These are phyloP conservation scores for Drosophila anomelani DNA, from an alignment of 2,888 invertebrate genomes.

Conservation along the genomic window DNA sequence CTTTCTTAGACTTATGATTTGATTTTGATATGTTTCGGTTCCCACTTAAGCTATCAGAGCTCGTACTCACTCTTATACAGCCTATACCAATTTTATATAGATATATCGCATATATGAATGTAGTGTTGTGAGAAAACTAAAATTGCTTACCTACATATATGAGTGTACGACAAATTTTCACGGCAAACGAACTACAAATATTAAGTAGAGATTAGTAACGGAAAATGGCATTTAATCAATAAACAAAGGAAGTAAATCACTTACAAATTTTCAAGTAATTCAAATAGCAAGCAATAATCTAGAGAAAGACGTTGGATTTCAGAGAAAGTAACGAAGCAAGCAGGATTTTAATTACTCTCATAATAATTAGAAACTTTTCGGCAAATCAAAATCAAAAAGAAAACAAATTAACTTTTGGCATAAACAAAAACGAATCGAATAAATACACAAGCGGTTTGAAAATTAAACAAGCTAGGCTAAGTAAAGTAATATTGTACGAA, in stretches of 20 bases:
- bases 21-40: slow-evolving; percentile 15
- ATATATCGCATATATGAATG: slow-evolving; percentile 76
- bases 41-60: slow-evolving; percentile 13
- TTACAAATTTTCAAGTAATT: slow-evolving; percentile 77
- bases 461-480: slow-evolving; percentile 54
- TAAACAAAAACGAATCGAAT: slow-evolving; percentile 28
- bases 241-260: slow-evolving; percentile 34
- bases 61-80: slow-evolving; percentile 43
- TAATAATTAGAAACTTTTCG: slow-evolving; percentile 56
- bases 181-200: slow-evolving; percentile 80
- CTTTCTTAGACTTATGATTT: slow-evolving; percentile 15
- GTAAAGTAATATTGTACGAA: slow-evolving; percentile 35
- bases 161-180: slow-evolving; percentile 75
- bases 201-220: slow-evolving; percentile 71
- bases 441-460: slow-evolving; percentile 47
- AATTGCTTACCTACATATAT: slow-evolving; percentile 62
- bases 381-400: slow-evolving; percentile 74
- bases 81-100: slow-evolving; percentile 74
- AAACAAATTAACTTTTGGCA: slow-evolving; percentile 47
- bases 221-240: slow-evolving; percentile 63
- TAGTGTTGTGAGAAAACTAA: slow-evolving; percentile 81
- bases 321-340: slow-evolving; percentile 52
- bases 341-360: slow-evolving; percentile 34
- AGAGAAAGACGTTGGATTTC: slow-evolving; percentile 59
- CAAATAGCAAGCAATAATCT: slow-evolving; percentile 55